Base-by-base conservation (phyloP, 2,797 vertebrate genomes). In the Hemitrygon akajei region DNA sequence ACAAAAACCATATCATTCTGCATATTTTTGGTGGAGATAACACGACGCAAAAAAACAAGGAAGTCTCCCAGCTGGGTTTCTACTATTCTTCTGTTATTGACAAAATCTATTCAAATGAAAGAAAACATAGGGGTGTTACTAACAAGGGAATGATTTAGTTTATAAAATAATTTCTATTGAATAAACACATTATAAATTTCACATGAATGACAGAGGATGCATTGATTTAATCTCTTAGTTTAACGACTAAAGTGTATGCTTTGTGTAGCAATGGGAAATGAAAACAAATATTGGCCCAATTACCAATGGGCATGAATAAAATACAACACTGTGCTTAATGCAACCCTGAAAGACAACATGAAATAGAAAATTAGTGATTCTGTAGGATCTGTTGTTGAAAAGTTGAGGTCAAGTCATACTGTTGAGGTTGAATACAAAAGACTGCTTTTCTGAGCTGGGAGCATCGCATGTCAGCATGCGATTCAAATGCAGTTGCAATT, bases 21-120 rank as follows among this genome's bases (percentile, higher is more conserved):
- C 95, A 96, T 96, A 0, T 96, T 96, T 95, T 96, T 95, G 94
- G 96, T 94, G 0, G 97, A 97, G 93, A 97, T 95, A 1, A 97
- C 96, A 47, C 97, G 97, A 80, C 97, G 95, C 93, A 97, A 94
- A 95, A 97, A 97, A 71, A 97, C 97, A 94, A 97, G 94, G 94
- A 97, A 97, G 95, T 97, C 97, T 5, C 96, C 97, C 9, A 97
- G 96, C 95, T 97, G 97, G 60, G 96, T 96, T 95, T 97, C 97
- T 94, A 97, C 95, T 73, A 97, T 96, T 94, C 95, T 96, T 95
- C 96, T 96, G 95, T 94, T 97, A 94, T 89, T 93, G 20, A 91
- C 69, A 87, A 69, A 20, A 76, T 93, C 91, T 30, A 73, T 93
- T 94, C 95, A 96, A 96, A 84, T 94, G 94, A 76, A 20, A 93